Conservation (phyloP, 2,888 invertebrate species). For the Synanthedon andrenaeformis region DNA sequence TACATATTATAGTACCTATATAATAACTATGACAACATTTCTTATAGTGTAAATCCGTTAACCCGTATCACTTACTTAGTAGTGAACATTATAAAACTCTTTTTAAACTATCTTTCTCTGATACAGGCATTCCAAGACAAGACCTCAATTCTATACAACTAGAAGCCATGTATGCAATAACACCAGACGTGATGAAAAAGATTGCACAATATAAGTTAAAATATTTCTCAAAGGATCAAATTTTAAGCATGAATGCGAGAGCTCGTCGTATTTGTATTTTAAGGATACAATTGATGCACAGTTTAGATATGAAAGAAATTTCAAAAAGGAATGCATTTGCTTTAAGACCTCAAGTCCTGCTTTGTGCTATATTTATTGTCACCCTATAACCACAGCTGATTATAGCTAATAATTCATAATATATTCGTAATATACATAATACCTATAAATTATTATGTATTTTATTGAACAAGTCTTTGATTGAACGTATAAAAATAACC, state of each 20-base stretch:
- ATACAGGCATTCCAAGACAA: conserved; percentile 36
- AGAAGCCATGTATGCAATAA: conserved; percentile 48
- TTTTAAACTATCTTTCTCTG: too few relatives aligned
- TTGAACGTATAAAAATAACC: too few relatives aligned
- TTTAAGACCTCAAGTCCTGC: conserved; percentile 2
- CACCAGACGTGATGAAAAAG: conserved; percentile 31
- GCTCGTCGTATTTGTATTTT: conserved; percentile 47
- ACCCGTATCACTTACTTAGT: too few relatives aligned
- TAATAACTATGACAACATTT: too few relatives aligned
- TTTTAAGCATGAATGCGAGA: conserved; percentile 41
- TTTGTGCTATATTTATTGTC: conserved; percentile 8
- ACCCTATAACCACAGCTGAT: conserved; percentile 4
- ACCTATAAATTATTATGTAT: too few relatives aligned
- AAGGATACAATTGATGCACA: conserved; percentile 42
- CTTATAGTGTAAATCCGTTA: too few relatives aligned
- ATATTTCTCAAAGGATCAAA: conserved; percentile 51
- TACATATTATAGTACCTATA: too few relatives aligned
- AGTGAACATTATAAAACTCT: too few relatives aligned
- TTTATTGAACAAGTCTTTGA: too few relatives aligned
- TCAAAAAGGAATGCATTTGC: conserved; percentile 8
- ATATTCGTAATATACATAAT: too few relatives aligned
- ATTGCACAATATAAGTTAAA: conserved; percentile 42
- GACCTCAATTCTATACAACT: conserved; percentile 48
- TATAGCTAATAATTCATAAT: too few relatives aligned
- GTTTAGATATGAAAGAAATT: conserved; percentile 42